phyloP scores from a whole-genome alignment of 2,797 vertebrate genomes.

The Leptoclinus maculatus region DNA sequence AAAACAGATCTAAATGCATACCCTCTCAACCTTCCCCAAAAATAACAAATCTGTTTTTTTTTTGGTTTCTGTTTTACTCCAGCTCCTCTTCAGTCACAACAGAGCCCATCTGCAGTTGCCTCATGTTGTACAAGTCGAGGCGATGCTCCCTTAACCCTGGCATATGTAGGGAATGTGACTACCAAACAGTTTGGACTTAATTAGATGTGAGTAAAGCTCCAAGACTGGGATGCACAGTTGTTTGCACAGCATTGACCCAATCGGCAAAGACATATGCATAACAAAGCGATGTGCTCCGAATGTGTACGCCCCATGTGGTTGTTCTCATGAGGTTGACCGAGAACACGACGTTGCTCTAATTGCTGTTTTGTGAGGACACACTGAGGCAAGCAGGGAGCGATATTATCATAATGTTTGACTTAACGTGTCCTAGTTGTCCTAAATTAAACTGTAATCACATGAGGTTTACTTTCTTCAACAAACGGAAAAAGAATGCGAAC shows the following conservation, averaged over 20 bases:
- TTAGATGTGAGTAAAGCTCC: slow-evolving; percentile 46
- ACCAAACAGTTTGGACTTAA: slow-evolving; percentile 52
- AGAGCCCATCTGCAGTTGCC: slow-evolving; percentile 32
- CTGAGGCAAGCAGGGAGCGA: slow-evolving; percentile 25
- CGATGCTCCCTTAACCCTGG: slow-evolving; percentile 26
- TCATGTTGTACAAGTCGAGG: slow-evolving; percentile 9
- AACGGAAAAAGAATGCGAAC: slow-evolving; percentile 14
- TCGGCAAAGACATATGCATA: slow-evolving; percentile 51
- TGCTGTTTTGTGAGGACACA: slow-evolving; percentile 48
- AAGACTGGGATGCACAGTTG: slow-evolving; percentile 24
- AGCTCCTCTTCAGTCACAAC: slow-evolving; percentile 20
- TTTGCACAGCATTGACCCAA: slow-evolving; percentile 55
- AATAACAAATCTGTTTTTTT: slow-evolving; percentile 41
- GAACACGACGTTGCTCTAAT: slow-evolving; percentile 55
- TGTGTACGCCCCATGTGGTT: slow-evolving; percentile 37
- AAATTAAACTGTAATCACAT: slow-evolving; percentile 24
- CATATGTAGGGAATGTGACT: slow-evolving; percentile 35
- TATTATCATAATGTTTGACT: slow-evolving; percentile 15
- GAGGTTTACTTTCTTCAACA: background rate
- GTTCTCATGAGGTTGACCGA: slow-evolving; percentile 39
- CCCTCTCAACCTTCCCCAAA: slow-evolving; percentile 34
- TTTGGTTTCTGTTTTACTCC: slow-evolving; percentile 9
- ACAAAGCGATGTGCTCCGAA: slow-evolving; percentile 47
- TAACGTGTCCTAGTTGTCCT: background rate
- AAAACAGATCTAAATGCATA: slow-evolving; percentile 57